Base-by-base conservation (phyloP, 1,140 invertebrate species). In the Muscidifurax raptorellus region DNA sequence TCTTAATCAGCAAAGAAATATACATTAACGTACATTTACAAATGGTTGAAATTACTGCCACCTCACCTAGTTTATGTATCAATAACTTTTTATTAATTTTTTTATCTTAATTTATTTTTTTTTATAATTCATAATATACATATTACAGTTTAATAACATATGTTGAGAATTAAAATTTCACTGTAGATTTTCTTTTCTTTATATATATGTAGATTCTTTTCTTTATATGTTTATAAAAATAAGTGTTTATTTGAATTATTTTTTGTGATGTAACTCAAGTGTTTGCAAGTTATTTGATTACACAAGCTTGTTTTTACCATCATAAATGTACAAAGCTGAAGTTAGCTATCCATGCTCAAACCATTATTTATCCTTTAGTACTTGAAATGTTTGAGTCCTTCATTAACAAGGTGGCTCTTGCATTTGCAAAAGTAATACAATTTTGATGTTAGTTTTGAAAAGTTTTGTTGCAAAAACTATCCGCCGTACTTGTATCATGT, bases 221-320 rank as follows among this genome's bases (percentile, higher is more conserved):
- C 52, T 59, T 22, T 59, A 7, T 5, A n/a, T 59, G 5, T 69
- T n/a, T n/a, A 69, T 18, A 69, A 80, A 59, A 6, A n/a, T 3
- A 74, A 28, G 27, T 71, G 36, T 25, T 18, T 64, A 72, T n/a
- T n/a, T 52, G 27, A 27, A 82, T 40, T 82, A 13, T 52, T 82
- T 75, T 82, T 25, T 76, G 32, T 44, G 72, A 66, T 75, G 47
- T 66, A 67, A 82, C 32, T 75, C 18, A 1, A 59, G 52, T 22
- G 69, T 67, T 77, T 77, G n/a, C n/a, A 77, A 64, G 44, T 75
- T 76, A 10, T 44, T 30, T 67, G 15, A 77, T 83, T 77, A 67
- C 22, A 77, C 44, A 47, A 76, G 36, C 59, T 25, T 77, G 59
- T 47, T 44, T 67, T 83, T 36, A 78, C 25, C 30, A 32, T 78